Conservation (phyloP, 2,797 vertebrate species). For the Myripristis murdjan region DNA sequence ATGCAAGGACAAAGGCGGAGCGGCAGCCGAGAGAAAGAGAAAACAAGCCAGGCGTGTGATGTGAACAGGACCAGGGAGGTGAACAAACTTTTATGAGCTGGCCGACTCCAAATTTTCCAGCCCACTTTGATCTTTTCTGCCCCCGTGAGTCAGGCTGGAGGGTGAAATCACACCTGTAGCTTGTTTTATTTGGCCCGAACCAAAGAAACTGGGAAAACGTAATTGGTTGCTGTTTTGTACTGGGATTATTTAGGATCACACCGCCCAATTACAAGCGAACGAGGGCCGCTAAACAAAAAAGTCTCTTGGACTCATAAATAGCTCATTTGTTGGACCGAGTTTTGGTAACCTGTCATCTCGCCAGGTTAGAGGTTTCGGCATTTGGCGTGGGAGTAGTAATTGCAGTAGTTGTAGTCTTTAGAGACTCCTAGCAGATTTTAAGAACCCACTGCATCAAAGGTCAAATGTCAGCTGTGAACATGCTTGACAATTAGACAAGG, state of each 20-base stretch:
- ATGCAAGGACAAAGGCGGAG: slow-evolving; percentile 41
- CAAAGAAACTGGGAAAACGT: slow-evolving; percentile 15
- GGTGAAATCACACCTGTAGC: slow-evolving; percentile 11
- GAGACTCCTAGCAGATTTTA: too few species aligned
- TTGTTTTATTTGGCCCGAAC: slow-evolving; percentile 12
- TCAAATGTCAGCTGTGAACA: too few species aligned
- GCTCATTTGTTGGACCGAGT: too few species aligned
- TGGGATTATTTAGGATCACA: slow-evolving; percentile 16
- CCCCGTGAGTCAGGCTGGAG: slow-evolving; percentile 1
- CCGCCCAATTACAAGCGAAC: slow-evolving; percentile 5
- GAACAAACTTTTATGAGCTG: slow-evolving; percentile 37
- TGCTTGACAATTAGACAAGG: too few species aligned
- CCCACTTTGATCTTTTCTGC: too few species aligned
- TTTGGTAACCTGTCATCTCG: too few species aligned
- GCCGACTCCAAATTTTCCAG: slow-evolving; percentile 3
- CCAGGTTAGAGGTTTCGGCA: too few species aligned
- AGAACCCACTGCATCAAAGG: too few species aligned
- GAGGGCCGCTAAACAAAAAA: slow-evolving; percentile 1
- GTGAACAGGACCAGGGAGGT: neutral
- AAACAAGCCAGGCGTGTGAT: neutral
- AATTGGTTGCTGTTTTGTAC: slow-evolving; percentile 9
- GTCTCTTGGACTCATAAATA: neutral
- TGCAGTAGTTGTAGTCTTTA: too few species aligned
- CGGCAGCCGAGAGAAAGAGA: slow-evolving; percentile 6
- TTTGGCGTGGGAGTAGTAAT: too few species aligned